Percentiles rank a stretch among this genome's conserved stretches.
phyloP scores from a whole-genome alignment of 2,113 vertebrate genomes.

The Psilopsiagon aurifrons region DNA sequence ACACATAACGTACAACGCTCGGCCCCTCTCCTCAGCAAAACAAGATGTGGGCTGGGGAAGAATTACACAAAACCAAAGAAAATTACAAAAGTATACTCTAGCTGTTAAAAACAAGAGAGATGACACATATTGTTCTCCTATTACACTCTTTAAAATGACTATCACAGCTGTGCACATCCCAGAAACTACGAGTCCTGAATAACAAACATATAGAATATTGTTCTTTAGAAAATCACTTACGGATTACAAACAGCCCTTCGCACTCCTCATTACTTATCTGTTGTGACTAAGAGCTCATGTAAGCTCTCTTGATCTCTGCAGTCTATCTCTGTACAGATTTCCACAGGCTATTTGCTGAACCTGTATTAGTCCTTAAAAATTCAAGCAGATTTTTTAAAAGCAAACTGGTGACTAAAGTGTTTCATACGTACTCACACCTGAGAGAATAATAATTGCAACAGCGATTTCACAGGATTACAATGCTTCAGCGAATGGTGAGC shows the following conservation, averaged over 20 bases:
- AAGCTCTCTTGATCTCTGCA: not conserved
- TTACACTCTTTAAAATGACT: not conserved
- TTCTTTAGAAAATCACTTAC: not conserved
- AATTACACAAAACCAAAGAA: not conserved
- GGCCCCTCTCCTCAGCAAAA: not conserved
- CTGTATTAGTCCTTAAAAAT: not conserved
- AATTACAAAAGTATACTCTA: not conserved
- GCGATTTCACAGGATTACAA: not conserved
- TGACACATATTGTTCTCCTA: not conserved
- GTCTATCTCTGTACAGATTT: not conserved
- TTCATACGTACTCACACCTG: not conserved
- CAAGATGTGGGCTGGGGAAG: not conserved
- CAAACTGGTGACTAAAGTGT: not conserved
- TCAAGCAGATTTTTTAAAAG: not conserved
- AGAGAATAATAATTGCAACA: not conserved
- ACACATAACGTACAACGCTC: accelerated
- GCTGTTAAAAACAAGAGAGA: not conserved
- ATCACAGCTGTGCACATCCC: not conserved
- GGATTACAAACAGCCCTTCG: not conserved
- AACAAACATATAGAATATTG: not conserved
- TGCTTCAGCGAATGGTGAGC: not conserved
- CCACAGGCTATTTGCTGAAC: not conserved
- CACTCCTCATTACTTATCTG: not conserved
- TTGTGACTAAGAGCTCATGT: not conserved
- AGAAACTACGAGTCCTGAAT: not conserved